A percentile compares a stretch with the other conserved stretches of the same genome.
Evolutionary conservation across 1,140 invertebrate species (phyloP).

Genomic region (Cotesia typhae): DNA sequence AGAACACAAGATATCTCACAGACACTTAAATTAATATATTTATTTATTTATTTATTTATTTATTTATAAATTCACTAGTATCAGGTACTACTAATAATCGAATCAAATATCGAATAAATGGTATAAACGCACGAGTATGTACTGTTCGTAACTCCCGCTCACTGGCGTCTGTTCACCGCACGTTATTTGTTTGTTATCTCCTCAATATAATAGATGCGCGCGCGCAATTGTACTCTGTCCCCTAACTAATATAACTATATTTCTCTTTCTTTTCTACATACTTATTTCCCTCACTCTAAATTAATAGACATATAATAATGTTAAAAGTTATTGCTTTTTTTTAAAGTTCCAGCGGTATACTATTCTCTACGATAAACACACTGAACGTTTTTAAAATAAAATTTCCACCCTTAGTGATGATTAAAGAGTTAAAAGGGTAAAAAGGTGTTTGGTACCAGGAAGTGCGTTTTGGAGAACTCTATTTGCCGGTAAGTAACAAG

Average conservation of each 20-base stretch:
- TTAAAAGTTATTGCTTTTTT: no score
- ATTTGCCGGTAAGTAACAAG: no score
- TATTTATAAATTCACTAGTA: conserved; percentile 6
- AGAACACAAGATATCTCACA: not conserved
- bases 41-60: not conserved
- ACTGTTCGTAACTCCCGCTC: conserved; percentile 17
- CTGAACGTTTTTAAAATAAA: no score
- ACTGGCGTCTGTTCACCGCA: conserved; percentile 6
- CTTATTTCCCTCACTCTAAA: not conserved
- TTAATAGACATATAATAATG: not conserved
- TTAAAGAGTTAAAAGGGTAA: no score
- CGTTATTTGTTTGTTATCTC: conserved; percentile 9
- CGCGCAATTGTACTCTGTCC: conserved; percentile 16
- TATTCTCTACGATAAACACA: no score
- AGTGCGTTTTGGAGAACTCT: no score
- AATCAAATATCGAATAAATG: not conserved
- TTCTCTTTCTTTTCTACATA: conserved; percentile 10
- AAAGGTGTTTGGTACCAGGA: no score
- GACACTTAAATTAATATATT: not conserved
- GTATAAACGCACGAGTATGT: not conserved
- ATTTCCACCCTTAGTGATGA: no score
- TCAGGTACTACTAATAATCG: conserved; percentile 4
- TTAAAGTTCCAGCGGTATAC: no score
- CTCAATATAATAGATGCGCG: not conserved
- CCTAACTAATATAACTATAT: conserved; percentile 6